A percentile compares a stretch with the other conserved stretches of the same genome.
Conservation (phyloP, 2,888 invertebrate species). For the Muscina levida region DNA sequence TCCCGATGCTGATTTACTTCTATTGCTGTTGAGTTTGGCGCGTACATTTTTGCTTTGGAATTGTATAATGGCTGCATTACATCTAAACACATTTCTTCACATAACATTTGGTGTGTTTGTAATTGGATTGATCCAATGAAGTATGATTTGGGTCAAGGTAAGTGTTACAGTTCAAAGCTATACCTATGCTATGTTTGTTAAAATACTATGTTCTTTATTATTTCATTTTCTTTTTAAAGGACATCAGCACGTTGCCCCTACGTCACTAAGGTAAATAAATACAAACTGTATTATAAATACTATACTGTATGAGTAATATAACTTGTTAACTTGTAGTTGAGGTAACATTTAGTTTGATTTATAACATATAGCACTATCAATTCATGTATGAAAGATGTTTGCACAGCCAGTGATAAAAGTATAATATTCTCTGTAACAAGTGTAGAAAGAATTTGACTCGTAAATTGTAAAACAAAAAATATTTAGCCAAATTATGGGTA, state of each 20-base stretch:
- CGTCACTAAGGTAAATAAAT: constrained; percentile 35
- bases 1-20: constrained; percentile 68
- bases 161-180: constrained; percentile 39
- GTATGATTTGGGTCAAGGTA: constrained; percentile 53
- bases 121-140: constrained; percentile 20
- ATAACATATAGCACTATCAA: no score
- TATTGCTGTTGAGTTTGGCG: constrained; percentile 60
- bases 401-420: no score
- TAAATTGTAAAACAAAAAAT: no score
- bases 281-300: background rate
- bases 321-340: background rate
- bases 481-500: no score
- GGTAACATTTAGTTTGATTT: no score
- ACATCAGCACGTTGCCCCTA: constrained; percentile 11
- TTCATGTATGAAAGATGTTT: no score
- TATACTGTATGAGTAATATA: background rate
- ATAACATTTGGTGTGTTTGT: background rate
- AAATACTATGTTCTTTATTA: constrained; percentile 46
- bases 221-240: constrained; percentile 56
- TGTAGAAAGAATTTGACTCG: no score
- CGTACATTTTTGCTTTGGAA: constrained; percentile 66
- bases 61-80: constrained; percentile 62
- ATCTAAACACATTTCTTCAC: constrained; percentile 2
- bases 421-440: no score
- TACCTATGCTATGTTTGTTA: constrained; percentile 24